Conservation (phyloP, 2,797 vertebrate genomes). For the Heterohyrax brucei region DNA sequence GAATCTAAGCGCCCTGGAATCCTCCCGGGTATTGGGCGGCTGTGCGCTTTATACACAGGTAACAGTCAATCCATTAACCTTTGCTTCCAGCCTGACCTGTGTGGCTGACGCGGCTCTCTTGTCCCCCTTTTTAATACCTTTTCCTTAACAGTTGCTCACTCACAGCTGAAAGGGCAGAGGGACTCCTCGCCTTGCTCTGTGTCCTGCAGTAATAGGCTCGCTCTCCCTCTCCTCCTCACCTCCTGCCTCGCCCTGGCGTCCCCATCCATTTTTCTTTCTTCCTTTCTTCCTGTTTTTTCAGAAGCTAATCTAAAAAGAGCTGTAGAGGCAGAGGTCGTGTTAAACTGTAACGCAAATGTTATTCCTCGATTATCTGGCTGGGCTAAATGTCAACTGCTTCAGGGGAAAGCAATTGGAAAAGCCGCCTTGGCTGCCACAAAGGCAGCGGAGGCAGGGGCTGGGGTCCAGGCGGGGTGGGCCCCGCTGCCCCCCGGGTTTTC, state of each 20-base stretch:
- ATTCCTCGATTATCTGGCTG: constrained; percentile 98
- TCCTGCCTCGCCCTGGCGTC: constrained; percentile 92
- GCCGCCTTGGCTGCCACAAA: constrained; percentile 88
- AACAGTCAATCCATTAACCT: constrained; percentile 99
- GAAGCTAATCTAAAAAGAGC: constrained; percentile 97
- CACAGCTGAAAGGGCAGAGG: constrained; percentile 96
- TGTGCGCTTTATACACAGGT: constrained; percentile 95
- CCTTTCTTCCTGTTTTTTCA: constrained; percentile 87
- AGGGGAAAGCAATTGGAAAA: constrained; percentile 93
- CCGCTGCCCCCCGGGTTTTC: constrained; percentile 80
- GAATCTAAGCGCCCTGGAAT: constrained; percentile 89
- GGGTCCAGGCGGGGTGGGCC: constrained; percentile 83
- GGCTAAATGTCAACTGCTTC: constrained; percentile 98
- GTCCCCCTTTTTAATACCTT: constrained; percentile 94
- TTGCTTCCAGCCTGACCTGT: constrained; percentile 95
- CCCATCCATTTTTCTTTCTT: constrained; percentile 91
- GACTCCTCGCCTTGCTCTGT: constrained; percentile 62
- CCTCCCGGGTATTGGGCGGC: constrained; percentile 93
- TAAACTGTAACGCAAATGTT: constrained; percentile 99
- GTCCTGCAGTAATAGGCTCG: constrained; percentile 95
- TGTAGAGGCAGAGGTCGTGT: constrained; percentile 96
- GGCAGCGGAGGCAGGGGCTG: constrained; percentile 80
- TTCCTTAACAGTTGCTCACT: constrained; percentile 95
- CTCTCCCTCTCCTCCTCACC: constrained; percentile 89
- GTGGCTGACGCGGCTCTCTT: constrained; percentile 92